These are phyloP conservation scores for Monochamus alternatus DNA, from an alignment of 2,888 invertebrate genomes.

Conservation along the genomic window DNA sequence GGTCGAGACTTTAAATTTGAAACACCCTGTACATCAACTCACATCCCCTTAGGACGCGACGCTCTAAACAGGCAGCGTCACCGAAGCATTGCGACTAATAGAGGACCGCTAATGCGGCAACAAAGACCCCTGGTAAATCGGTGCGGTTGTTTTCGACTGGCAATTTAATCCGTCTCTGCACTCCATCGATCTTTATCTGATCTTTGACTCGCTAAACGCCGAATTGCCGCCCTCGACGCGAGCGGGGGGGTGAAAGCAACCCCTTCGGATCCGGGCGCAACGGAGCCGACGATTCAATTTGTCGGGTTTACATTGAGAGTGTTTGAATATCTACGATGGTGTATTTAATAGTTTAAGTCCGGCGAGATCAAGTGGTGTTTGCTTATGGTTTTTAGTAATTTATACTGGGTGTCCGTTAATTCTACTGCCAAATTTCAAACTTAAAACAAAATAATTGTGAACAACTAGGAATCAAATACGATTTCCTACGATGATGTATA, in stretches of 20 bases:
- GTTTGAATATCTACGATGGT: not conserved
- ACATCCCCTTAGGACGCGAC: constrained; percentile 1
- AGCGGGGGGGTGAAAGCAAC: constrained; percentile 24
- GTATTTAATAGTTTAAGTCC: not conserved
- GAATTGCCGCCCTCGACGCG: constrained; percentile 46
- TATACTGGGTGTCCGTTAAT: too few relatives aligned
- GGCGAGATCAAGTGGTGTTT: not conserved
- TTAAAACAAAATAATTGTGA: too few relatives aligned
- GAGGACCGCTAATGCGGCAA: constrained; percentile 35
- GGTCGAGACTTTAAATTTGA: too few relatives aligned
- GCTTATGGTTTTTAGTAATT: too few relatives aligned
- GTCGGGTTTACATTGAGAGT: not conserved
- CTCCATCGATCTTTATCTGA: constrained; percentile 64
- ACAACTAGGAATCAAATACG: too few relatives aligned
- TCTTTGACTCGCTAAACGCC: constrained; percentile 57
- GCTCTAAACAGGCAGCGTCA: constrained; percentile 13
- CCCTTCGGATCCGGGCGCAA: constrained; percentile 38
- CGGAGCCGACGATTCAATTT: constrained; percentile 40
- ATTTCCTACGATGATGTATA: too few relatives aligned
- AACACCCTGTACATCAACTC: not conserved
- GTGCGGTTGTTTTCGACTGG: constrained; percentile 59
- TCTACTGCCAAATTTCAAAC: too few relatives aligned
- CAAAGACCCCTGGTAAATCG: constrained; percentile 38
- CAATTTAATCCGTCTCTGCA: constrained; percentile 64
- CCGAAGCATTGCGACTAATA: constrained; percentile 18